A percentile compares a stretch with the other conserved stretches of the same genome.
Conservation (phyloP, 1,140 invertebrate genomes). For the Augochlora pura region DNA sequence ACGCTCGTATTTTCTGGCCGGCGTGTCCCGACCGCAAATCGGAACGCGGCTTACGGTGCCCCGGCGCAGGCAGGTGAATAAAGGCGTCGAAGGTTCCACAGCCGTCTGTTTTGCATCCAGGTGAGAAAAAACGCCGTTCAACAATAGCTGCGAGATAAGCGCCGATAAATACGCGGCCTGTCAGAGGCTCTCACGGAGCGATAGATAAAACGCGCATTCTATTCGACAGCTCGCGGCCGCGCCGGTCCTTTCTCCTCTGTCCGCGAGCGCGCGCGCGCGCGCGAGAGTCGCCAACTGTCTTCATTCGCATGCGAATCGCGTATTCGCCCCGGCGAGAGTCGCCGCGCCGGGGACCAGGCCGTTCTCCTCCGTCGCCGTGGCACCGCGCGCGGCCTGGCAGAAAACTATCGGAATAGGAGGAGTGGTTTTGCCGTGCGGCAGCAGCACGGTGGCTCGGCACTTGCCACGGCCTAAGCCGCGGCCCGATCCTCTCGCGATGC, state of each 20-base stretch:
- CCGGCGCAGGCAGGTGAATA: too few relatives aligned
- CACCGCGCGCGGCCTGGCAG: constrained; percentile 26
- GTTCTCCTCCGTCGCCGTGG: too few relatives aligned
- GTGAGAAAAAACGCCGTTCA: not conserved
- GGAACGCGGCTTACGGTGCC: too few relatives aligned
- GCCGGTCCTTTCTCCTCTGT: constrained; percentile 15
- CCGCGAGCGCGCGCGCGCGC: too few relatives aligned
- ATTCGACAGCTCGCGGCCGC: too few relatives aligned
- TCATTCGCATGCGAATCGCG: constrained; percentile 25
- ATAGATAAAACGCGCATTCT: not conserved
- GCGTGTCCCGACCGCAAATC: too few relatives aligned
- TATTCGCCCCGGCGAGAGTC: constrained; percentile 17
- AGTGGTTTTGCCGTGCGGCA: constrained; percentile 27
- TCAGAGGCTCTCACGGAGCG: not conserved
- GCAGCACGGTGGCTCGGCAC: not conserved
- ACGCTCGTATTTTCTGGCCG: too few relatives aligned
- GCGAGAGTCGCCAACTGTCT: not conserved
- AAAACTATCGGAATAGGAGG: constrained; percentile 38
- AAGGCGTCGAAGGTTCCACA: too few relatives aligned
- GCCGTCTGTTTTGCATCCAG: too few relatives aligned
- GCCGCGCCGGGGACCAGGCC: not conserved
- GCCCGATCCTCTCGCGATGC: constrained; percentile 27
- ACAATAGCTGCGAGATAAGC: not conserved
- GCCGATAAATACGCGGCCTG: not conserved
- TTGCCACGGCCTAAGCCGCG: not conserved